Evolutionary conservation across 1,140 invertebrate genomes (phyloP).

Genomic region (Aphelenchoides avenae): DNA sequence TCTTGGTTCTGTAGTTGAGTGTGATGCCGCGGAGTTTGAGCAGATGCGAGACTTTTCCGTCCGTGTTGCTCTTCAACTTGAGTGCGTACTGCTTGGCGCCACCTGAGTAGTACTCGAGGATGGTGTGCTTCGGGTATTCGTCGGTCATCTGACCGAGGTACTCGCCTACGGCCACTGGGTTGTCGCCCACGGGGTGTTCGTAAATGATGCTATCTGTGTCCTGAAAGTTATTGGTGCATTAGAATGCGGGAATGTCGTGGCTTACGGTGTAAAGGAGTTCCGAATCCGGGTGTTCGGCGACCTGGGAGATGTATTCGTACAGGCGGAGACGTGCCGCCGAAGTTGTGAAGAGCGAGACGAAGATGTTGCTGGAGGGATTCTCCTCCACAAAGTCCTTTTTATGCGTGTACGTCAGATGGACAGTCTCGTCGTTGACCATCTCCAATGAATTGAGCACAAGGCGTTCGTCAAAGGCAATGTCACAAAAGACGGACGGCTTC

Average conservation of each 20-base stretch:
- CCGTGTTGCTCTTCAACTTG: background rate
- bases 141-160: conserved; percentile 2
- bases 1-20: background rate
- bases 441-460: too few species aligned
- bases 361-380: conserved; percentile 3
- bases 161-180: background rate
- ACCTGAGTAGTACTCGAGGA: background rate
- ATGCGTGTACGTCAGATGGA: background rate
- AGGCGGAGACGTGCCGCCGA: conserved; percentile 6
- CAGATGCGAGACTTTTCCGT: background rate
- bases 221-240: too few species aligned
- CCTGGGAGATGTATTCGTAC: background rate
- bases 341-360: background rate
- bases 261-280: conserved; percentile 8
- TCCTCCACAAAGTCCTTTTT: conserved; percentile 2
- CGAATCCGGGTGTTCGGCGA: background rate
- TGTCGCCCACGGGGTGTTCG: background rate
- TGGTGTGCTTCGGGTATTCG: background rate
- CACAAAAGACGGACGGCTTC: too few species aligned
- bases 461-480: background rate
- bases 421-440: background rate
- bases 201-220: conserved; percentile 3
- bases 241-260: too few species aligned
- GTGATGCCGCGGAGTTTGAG: conserved; percentile 10
- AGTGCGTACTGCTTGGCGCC: conserved; percentile 4